Base-by-base conservation (phyloP, 2,113 vertebrate species). In the Nesoenas mayeri region DNA sequence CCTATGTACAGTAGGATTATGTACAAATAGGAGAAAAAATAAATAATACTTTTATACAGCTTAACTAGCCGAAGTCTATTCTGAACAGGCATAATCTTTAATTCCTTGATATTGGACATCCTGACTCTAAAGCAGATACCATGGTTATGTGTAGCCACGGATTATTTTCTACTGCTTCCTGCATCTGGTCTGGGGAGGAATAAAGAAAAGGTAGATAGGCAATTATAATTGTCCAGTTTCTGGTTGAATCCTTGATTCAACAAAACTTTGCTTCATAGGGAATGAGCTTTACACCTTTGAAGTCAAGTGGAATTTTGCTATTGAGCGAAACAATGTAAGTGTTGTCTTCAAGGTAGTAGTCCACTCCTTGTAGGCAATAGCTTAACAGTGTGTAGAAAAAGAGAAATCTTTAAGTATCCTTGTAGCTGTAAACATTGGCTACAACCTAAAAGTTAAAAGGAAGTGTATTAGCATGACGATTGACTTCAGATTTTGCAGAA, bases 401-500 rank as follows among this genome's bases (percentile, higher is more conserved):
- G 19, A 24, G 19, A 53, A 53, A 70, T 50, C 16, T 53, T 21
- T 29, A 53, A 36, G 24, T 77, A 2, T 69, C 28, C 70, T 57
- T 17, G 8, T 60, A 26, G 25, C 54, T 61, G 21, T 56, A 32
- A 85, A 75, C 6, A 6, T 29, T 64, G 25, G 19, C 15, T 71
- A 29, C 9, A 53, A 64, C 36, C 29, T 70, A 42, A 20, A 80
- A 34, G 34, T 85, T 66, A 66, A n/a, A 75, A 77, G 57, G 51
- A 72, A 64, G 51, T 67, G 38, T 19, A 11, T 79, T 71, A 79
- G 70, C 48, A 50, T 9, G 24, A 2, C 5, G 3, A 56, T 2
- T 67, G 65, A 85, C 65, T 70, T 91, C 78, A 48, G 26, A 34
- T 89, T 88, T 53, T 79, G 40, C 50, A 73, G 29, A 80, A 83